Evolutionary conservation across 2,888 invertebrate genomes (phyloP).

Genomic region (Tholera decimalis): DNA sequence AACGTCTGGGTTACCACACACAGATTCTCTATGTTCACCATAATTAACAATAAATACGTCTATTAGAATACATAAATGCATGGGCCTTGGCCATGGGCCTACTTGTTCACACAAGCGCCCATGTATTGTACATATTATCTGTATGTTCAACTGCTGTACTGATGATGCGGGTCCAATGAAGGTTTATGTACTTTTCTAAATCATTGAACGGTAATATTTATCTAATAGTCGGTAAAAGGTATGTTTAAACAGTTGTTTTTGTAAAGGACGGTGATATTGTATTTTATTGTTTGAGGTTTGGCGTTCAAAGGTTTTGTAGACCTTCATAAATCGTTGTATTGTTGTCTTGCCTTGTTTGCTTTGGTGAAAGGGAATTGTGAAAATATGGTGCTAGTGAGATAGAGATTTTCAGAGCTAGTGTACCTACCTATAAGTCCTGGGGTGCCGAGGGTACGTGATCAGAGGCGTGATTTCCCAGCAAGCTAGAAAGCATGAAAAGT

Average conservation of each 20-base stretch:
- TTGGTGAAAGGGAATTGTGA: background rate
- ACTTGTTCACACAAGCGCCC: slow-evolving; percentile 18
- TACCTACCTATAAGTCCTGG: too few relatives aligned
- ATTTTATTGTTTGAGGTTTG: slow-evolving; percentile 7
- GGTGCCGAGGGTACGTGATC: too few relatives aligned
- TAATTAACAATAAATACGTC: too few relatives aligned
- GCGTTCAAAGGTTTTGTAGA: slow-evolving; percentile 12
- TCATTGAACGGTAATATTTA: slow-evolving; percentile 37
- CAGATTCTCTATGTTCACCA: background rate
- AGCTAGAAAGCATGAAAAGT: too few relatives aligned
- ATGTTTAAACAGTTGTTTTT: slow-evolving; percentile 23
- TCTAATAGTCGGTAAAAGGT: slow-evolving; percentile 4
- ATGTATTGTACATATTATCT: slow-evolving; percentile 1
- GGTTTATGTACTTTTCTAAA: slow-evolving; percentile 12
- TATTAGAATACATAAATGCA: too few relatives aligned
- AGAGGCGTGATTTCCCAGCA: too few relatives aligned
- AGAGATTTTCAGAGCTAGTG: background rate
- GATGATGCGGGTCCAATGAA: slow-evolving; percentile 23
- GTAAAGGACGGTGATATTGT: slow-evolving; percentile 22
- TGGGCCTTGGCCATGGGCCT: slow-evolving; percentile 6
- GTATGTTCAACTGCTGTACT: slow-evolving; percentile 15
- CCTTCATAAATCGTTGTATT: slow-evolving; percentile 24
- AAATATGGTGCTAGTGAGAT: background rate
- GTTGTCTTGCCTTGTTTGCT: slow-evolving; percentile 23
- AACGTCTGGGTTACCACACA: too few relatives aligned